phyloP scores from a whole-genome alignment of 2,888 invertebrate genomes.

The Pristionchus arcanus region DNA sequence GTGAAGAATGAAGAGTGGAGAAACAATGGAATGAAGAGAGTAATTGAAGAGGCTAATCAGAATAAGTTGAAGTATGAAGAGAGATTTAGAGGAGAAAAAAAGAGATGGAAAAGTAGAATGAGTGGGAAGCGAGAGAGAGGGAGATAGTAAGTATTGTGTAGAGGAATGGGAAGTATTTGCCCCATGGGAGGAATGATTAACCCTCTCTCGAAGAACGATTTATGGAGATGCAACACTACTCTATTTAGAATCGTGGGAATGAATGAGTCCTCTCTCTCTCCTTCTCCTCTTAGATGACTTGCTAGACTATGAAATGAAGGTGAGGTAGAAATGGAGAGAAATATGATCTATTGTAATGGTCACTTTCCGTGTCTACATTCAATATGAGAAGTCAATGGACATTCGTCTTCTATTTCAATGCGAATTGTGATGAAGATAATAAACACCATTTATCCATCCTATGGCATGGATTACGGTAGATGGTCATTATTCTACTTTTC shows the following conservation, averaged over 20 bases:
- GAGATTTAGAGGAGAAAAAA: not conserved
- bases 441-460: not conserved
- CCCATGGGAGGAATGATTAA: conserved; percentile 33
- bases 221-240: conserved; percentile 33
- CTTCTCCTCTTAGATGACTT: not conserved
- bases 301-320: not conserved
- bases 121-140: not conserved
- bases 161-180: not conserved
- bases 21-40: not conserved
- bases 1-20: not conserved
- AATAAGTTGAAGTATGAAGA: not conserved
- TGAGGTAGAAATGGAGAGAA: not conserved
- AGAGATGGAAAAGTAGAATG: not conserved
- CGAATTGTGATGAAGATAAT: not conserved
- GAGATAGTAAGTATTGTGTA: conserved; percentile 3
- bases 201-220: conserved; percentile 26
- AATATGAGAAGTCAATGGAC: not conserved
- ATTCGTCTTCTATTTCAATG: not conserved
- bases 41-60: conserved; percentile 28
- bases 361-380: not conserved
- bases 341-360: conserved; percentile 8
- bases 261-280: not conserved
- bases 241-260: not conserved
- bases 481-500: not conserved
- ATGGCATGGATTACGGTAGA: not conserved